These are phyloP conservation scores for Orthosia gothica DNA, from an alignment of 2,888 invertebrate genomes.

Conservation along the genomic window DNA sequence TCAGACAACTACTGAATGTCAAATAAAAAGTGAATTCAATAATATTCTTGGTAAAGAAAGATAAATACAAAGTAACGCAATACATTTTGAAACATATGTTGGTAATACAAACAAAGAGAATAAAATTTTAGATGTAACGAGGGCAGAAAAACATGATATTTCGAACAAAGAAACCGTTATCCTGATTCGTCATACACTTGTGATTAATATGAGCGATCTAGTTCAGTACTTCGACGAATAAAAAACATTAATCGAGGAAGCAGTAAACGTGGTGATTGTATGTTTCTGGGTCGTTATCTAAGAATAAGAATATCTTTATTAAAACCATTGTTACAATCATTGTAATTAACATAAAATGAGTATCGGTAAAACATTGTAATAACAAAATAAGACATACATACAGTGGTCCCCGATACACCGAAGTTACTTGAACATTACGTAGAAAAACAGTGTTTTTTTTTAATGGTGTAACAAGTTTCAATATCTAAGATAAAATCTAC, in stretches of 20 bases:
- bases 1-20: not conserved
- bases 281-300: not conserved
- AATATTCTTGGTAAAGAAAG: constrained; percentile 19
- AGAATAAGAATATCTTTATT: too few species aligned
- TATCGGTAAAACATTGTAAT: too few species aligned
- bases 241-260: constrained; percentile 22
- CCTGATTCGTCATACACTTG: constrained; percentile 60
- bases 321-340: too few species aligned
- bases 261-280: not conserved
- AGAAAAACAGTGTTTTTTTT: too few species aligned
- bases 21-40: not conserved
- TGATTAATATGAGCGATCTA: constrained; percentile 51
- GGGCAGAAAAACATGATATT: constrained; percentile 59
- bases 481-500: too few species aligned
- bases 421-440: too few species aligned
- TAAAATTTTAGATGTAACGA: constrained; percentile 44
- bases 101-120: constrained; percentile 56
- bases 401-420: too few species aligned
- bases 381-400: too few species aligned
- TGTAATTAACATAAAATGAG: too few species aligned
- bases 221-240: constrained; percentile 30
- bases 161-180: constrained; percentile 61
- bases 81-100: constrained; percentile 29
- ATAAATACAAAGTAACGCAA: constrained; percentile 13
- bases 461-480: too few species aligned